Evolutionary conservation across 2,888 invertebrate species (phyloP).

Genomic region (Argyra leucocephala): DNA sequence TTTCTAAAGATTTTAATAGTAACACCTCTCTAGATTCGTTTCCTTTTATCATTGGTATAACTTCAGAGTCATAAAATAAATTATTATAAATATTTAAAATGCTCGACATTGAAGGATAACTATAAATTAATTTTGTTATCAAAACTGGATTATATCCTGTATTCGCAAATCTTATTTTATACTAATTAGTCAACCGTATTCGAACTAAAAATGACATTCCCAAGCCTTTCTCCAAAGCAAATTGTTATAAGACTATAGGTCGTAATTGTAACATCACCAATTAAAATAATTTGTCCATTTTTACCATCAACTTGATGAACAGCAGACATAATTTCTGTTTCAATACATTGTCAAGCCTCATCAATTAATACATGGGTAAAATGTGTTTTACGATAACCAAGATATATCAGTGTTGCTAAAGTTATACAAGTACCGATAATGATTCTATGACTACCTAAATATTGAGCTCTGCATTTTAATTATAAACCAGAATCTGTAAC

Average conservation of each 20-base stretch:
- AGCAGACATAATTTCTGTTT: constrained; percentile 81
- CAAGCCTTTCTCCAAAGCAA: constrained; percentile 57
- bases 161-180: constrained; percentile 46
- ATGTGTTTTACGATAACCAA: constrained; percentile 65
- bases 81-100: constrained; percentile 67
- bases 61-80: constrained; percentile 75
- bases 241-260: constrained; percentile 62
- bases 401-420: constrained; percentile 57
- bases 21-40: constrained; percentile 31
- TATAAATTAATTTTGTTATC: constrained; percentile 74
- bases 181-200: constrained; percentile 58
- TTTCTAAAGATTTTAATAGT: constrained; percentile 34
- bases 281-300: constrained; percentile 58
- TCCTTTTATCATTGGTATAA: constrained; percentile 53
- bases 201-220: constrained; percentile 63
- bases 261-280: constrained; percentile 83
- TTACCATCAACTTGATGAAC: constrained; percentile 53
- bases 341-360: constrained; percentile 87
- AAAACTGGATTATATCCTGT: constrained; percentile 69
- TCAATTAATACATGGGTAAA: constrained; percentile 87
- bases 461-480: constrained; percentile 49
- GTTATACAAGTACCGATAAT: constrained; percentile 77
- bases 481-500: constrained; percentile 42
- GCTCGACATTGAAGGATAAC: constrained; percentile 75
- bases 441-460: constrained; percentile 66